Conservation (phyloP, 2,797 vertebrate species). For the Siniperca obscura region DNA sequence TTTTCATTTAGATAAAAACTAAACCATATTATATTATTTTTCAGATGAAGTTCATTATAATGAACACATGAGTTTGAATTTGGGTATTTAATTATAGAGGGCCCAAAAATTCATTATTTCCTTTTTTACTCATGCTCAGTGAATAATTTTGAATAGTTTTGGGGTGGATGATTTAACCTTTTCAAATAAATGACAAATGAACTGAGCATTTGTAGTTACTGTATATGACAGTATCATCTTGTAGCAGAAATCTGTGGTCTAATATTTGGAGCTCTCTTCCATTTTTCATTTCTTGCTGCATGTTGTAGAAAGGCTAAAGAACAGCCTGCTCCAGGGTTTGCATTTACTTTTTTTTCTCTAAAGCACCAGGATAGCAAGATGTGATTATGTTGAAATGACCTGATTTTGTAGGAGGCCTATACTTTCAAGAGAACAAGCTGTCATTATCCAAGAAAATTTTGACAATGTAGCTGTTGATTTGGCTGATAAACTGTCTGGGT, state of each 20-base stretch:
- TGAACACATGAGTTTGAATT: background rate
- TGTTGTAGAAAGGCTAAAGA: background rate
- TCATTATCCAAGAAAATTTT: slow-evolving; percentile 1
- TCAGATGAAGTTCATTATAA: background rate
- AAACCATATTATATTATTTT: background rate
- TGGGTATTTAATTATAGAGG: background rate
- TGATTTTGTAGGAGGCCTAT: background rate
- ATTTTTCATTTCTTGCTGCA: background rate
- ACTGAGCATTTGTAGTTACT: background rate
- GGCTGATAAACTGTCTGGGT: background rate
- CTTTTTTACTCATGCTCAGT: background rate
- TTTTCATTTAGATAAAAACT: background rate
- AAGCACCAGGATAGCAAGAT: background rate
- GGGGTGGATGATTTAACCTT: background rate
- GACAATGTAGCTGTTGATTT: background rate
- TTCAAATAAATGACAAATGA: background rate
- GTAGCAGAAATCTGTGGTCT: background rate
- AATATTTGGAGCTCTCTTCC: background rate
- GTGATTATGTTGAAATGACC: background rate
- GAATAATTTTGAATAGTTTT: background rate
- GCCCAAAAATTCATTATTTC: background rate
- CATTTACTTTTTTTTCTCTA: background rate
- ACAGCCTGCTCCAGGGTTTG: background rate
- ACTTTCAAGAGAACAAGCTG: background rate
- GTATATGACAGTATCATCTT: background rate